Evolutionary conservation across 2,113 vertebrate genomes (phyloP), one percentile per base, ranked within the genome.

Genomic region (Hystrix brachyura): DNA sequence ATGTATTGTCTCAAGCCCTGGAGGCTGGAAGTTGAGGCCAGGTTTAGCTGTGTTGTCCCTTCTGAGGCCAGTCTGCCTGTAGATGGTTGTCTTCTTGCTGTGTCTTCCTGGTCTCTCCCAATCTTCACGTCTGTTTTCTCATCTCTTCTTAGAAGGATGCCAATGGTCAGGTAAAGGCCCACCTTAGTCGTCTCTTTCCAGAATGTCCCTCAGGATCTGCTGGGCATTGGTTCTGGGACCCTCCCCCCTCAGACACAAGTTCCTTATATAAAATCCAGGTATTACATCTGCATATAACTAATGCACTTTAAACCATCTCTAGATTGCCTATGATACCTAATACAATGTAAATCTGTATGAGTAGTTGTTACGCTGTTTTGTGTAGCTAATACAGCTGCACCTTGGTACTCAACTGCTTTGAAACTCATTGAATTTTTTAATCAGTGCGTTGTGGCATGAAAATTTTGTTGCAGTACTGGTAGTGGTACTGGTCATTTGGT

Each of bases 21-120:
- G 57, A 80, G 11, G 43, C 43, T 21, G 2, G 62, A 25, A 18
- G n/a, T n/a, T 48, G 53, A 72, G 23, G 43, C 92, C 69, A 32
- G 72, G 2, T 25, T 25, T 1, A 3, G 60, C 46, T 21, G 59
- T 46, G 29, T 11, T 34, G 9, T 62, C 65, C 79, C 17, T 60
- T 4, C 38, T 29, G 59, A 48, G 23, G 46, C n/a, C 17, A 9
- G 23, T 38, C 59, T 81, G 27, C 51, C 72, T 23, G 32, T n/a
- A 29, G 64, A 53, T 46, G 57, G 62, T 59, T 0, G 0, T 25
- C 10, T 65, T 78, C 79, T 72, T 34, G 3, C 72, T 27, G 23
- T 23, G 5, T 32, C 51, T 48, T 72, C 7, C 0, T 0, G 7
- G 7, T 21, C 57, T 65, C 5, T 65, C 5, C n/a, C 27, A 38